Evolutionary conservation across 2,113 vertebrate species (phyloP), one percentile per base, ranked within the genome.

Genomic region (Phodopus roborovskii): DNA sequence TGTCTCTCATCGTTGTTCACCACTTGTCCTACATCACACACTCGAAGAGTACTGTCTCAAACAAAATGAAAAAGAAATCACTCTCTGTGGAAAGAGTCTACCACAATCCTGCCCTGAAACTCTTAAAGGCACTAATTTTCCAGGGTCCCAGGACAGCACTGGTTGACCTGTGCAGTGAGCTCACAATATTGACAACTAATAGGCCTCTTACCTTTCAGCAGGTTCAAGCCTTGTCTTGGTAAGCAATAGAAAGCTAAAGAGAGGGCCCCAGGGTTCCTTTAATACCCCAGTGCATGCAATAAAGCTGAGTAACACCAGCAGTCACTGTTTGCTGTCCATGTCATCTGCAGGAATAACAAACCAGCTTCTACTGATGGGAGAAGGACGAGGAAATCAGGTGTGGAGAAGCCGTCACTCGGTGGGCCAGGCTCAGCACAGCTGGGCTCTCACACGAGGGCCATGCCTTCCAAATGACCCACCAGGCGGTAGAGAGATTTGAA

Each of bases 151-250:
- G 83, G 28, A 83, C 33, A 81, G 85, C 33, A 36, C 88, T 74
- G 45, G n/a, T 0, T 33, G 36, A 24, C 22, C 70, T 70, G 24
- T 24, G 28, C 60, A 13, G 1, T 26, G 24, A 28, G 16, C 10
- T 66, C 73, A 83, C 26, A 73, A 13, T 45, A 50, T 16, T 75
- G 45, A 81, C 71, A 85, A 71, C 15, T 90, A 71, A 9, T 2
- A 62, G 2, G 24, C 20, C 60, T 64, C 79, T 92, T 95, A 91
- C 86, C 92, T 96, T 45, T 64, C 82, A 87, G 60, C 9, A 50
- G 84, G 93, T 70, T 75, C 62, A 79, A 70, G 48, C 50, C 73
- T 89, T 50, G 56, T 92, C 85, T 85, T 17, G 3, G 10, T 1
- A 94, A 78, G 82, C 73, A 64, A n/a, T 66, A 93, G 17, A 83